Evolutionary conservation across 1,140 invertebrate genomes (phyloP), one percentile per base, ranked within the genome.

Genomic region (Anthonomus grandis): DNA sequence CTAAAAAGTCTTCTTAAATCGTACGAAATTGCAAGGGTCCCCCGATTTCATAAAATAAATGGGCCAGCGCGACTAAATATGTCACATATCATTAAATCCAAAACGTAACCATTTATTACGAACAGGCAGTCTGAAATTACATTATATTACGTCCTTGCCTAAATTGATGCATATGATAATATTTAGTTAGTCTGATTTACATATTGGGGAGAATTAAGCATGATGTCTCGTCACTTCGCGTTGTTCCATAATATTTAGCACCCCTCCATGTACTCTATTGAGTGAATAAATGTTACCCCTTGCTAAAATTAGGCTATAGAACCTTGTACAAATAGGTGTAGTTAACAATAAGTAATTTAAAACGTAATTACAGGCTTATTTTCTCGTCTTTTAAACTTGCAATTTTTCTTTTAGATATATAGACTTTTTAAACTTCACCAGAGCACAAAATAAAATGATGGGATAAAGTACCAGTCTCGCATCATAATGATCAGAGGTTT

Each of bases 131-230:
- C 46, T 31, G 18, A 59, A 59, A 59, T 59, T 59, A 59, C 57
- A 59, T 63, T 63, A 63, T 52, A 51, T 63, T 63, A 59, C 31
- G 53, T 47, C 50, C 47, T 55, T 42, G 45, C 48, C 41, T 65
- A 65, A 65, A 64, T 64, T 50, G 62, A 59, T 62, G 64, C 64
- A 65, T 65, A 64, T 65, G 64, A 65, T 64, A 65, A 65, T 63
- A 64, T 65, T 65, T 64, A 65, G 62, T 61, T 63, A 61, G 61
- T 38, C 59, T 64, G 63, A 65, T 65, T 65, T 65, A 57, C 64
- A 65, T 65, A 64, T 48, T 62, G 61, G 49, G 57, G 57, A 44
- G 42, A 39, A 36, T 13, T 51, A 24, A 23, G 41, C 27, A 38
- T 52, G 49, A 44, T 58, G 39, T 45, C 59, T 62, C 60, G 49